Conservation (phyloP, 2,797 vertebrate genomes). For the Moxostoma hubbsi region DNA sequence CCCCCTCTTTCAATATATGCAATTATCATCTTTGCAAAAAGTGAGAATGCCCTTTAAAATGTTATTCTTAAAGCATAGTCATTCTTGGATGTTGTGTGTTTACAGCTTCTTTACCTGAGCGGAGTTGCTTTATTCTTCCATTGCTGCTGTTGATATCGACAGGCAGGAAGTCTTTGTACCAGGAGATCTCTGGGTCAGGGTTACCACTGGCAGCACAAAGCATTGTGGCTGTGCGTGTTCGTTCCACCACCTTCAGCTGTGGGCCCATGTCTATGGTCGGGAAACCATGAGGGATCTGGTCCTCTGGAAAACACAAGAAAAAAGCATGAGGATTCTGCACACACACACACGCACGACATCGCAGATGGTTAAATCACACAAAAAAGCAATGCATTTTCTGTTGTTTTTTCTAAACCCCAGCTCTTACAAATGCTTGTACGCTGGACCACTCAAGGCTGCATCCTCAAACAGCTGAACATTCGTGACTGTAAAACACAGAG, state of each 20-base stretch:
- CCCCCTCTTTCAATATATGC: neutral
- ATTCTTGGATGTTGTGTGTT: neutral
- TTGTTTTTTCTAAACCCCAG: conserved; percentile 20
- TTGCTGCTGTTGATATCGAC: conserved; percentile 90
- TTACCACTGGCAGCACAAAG: conserved; percentile 94
- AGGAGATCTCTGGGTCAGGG: conserved; percentile 95
- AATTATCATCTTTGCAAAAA: neutral
- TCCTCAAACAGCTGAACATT: conserved; percentile 25
- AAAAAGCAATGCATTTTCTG: too few species aligned
- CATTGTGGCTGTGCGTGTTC: conserved; percentile 95
- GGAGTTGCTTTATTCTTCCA: conserved; percentile 94
- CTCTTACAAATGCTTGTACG: conserved; percentile 1
- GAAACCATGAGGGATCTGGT: conserved; percentile 92
- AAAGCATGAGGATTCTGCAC: neutral
- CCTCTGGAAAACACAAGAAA: conserved; percentile 77
- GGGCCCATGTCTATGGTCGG: conserved; percentile 97
- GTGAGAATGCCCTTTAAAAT: neutral
- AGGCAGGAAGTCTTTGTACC: conserved; percentile 98
- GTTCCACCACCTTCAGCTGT: conserved; percentile 96
- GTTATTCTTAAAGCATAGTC: neutral
- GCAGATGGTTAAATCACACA: too few species aligned
- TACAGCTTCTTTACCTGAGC: conserved; percentile 85
- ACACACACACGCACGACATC: neutral
- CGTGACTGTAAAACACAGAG: conserved; percentile 35
- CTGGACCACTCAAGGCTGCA: conserved; percentile 27